These are phyloP conservation scores for Baccha elongata DNA, from an alignment of 2,888 invertebrate species.

Conservation along the genomic window DNA sequence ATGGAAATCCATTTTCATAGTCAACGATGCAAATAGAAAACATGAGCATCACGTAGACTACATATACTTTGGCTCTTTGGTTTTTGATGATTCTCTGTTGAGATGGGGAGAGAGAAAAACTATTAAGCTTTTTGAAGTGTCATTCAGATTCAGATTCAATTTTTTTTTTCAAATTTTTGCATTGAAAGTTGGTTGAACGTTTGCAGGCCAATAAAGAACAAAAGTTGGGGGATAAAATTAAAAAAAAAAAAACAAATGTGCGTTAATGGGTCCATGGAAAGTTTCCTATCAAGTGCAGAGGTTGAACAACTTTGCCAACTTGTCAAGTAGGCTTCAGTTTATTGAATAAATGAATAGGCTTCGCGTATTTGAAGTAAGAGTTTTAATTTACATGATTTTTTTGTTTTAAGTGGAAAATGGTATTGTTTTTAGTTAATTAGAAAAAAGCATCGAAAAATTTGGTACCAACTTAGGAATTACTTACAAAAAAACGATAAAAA, in stretches of 20 bases:
- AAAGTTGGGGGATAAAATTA: slow-evolving; percentile 9
- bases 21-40: slow-evolving; percentile 23
- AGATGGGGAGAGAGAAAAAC: slow-evolving; percentile 53
- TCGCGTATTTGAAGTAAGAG: too few relatives aligned
- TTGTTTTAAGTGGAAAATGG: too few relatives aligned
- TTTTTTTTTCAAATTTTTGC: not conserved
- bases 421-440: too few relatives aligned
- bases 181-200: not conserved
- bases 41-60: slow-evolving; percentile 23
- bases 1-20: slow-evolving; percentile 39
- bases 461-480: too few relatives aligned
- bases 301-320: not conserved
- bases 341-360: not conserved
- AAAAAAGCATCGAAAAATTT: too few relatives aligned
- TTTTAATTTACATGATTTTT: too few relatives aligned
- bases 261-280: not conserved
- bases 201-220: slow-evolving; percentile 16
- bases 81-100: slow-evolving; percentile 37
- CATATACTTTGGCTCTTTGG: slow-evolving; percentile 34
- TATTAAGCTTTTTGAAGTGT: slow-evolving; percentile 55
- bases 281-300: not conserved
- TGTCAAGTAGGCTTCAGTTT: not conserved
- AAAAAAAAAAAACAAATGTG: not conserved
- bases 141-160: slow-evolving; percentile 28
- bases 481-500: too few relatives aligned